A percentile compares a stretch with the other conserved stretches of the same genome.
Evolutionary conservation across 2,888 invertebrate species (phyloP).

Genomic region (Mesochorus sp.): DNA sequence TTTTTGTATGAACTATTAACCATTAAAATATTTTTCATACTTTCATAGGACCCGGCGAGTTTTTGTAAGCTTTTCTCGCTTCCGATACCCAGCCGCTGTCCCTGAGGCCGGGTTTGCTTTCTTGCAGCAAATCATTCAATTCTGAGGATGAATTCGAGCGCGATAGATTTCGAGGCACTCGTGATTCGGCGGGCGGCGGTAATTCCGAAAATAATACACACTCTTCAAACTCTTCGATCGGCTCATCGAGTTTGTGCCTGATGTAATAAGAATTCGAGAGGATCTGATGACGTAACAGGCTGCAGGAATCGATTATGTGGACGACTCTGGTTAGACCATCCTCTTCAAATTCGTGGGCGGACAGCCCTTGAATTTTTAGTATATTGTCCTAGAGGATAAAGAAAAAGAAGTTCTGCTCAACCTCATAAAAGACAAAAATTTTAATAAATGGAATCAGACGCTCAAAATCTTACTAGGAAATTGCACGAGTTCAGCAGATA

Average conservation of each 20-base stretch:
- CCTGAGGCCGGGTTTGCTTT: constrained; percentile 73
- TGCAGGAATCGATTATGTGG: constrained; percentile 74
- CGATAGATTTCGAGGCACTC: not conserved
- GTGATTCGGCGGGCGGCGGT: constrained; percentile 68
- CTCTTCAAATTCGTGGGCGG: constrained; percentile 64
- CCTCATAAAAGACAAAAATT: not conserved
- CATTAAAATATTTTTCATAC: constrained; percentile 61
- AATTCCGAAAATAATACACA: constrained; percentile 71
- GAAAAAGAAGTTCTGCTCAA: not conserved
- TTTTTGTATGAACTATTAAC: not conserved
- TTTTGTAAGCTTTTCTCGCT: constrained; percentile 73
- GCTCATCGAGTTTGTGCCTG: constrained; percentile 65
- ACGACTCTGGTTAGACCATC: constrained; percentile 64
- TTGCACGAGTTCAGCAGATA: constrained; percentile 71
- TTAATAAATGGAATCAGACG: not conserved
- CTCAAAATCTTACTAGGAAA: constrained; percentile 72
- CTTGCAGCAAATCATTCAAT: constrained; percentile 70
- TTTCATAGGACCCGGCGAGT: constrained; percentile 70
- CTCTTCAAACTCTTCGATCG: constrained; percentile 67
- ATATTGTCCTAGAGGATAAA: constrained; percentile 69
- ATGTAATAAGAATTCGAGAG: constrained; percentile 73
- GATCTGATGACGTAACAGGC: constrained; percentile 74
- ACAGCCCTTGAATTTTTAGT: constrained; percentile 72
- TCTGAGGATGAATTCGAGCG: constrained; percentile 66
- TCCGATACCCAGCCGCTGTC: constrained; percentile 77